A percentile compares a stretch with the other conserved stretches of the same genome.
Conservation (phyloP, 2,888 invertebrate genomes). For the Prenolepis imparis region DNA sequence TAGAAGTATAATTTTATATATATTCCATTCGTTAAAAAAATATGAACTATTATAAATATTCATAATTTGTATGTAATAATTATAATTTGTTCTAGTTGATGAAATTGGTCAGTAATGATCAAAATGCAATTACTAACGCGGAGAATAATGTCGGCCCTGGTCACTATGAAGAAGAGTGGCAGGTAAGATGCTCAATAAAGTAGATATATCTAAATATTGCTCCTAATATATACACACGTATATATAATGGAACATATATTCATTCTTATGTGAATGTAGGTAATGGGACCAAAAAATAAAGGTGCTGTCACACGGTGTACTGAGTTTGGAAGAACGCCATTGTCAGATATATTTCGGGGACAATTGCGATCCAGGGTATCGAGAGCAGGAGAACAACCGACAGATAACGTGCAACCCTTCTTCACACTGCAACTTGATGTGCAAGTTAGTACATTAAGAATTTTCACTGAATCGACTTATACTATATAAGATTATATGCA, state of each 20-base stretch:
- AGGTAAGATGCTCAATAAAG: slow-evolving; percentile 86
- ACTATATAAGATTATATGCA: background rate
- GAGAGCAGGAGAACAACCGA: slow-evolving; percentile 91
- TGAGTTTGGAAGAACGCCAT: slow-evolving; percentile 93
- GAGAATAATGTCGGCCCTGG: slow-evolving; percentile 85
- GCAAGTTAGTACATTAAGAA: slow-evolving; percentile 88
- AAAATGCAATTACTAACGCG: slow-evolving; percentile 71
- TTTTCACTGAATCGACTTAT: slow-evolving; percentile 14
- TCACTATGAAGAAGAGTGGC: slow-evolving; percentile 90
- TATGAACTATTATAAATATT: background rate
- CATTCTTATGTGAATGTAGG: slow-evolving; percentile 85
- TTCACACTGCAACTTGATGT: slow-evolving; percentile 98
- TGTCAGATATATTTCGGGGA: slow-evolving; percentile 97
- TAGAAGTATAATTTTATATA: slow-evolving; percentile 89
- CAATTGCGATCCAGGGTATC: slow-evolving; percentile 94
- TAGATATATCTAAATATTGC: background rate
- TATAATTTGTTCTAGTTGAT: slow-evolving; percentile 86
- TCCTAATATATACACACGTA: background rate
- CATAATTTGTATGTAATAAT: slow-evolving; percentile 15
- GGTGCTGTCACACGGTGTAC: slow-evolving; percentile 95
- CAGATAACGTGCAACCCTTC: slow-evolving; percentile 98
- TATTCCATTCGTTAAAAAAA: slow-evolving; percentile 27
- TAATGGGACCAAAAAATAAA: slow-evolving; percentile 95
- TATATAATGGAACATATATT: background rate
- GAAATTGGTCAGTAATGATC: slow-evolving; percentile 85